These are phyloP conservation scores for Mycalesis mineus DNA, from an alignment of 2,888 invertebrate genomes.

Conservation along the genomic window DNA sequence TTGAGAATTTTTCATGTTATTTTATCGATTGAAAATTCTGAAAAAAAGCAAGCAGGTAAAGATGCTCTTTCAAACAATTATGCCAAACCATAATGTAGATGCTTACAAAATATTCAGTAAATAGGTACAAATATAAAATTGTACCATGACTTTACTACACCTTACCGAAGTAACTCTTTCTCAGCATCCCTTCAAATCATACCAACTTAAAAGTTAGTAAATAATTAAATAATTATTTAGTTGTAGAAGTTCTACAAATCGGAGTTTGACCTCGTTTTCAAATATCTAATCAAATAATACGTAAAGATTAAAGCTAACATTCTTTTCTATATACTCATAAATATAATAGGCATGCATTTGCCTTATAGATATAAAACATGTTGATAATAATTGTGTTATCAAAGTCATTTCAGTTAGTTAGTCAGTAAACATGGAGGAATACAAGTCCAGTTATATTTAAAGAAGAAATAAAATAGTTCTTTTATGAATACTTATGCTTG, in stretches of 20 bases:
- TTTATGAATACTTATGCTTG: background rate
- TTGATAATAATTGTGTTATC: background rate
- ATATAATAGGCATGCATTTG: background rate
- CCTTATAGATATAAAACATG: background rate
- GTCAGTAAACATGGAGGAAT: background rate
- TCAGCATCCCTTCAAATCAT: too few relatives aligned
- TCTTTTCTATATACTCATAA: background rate
- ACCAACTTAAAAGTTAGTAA: background rate
- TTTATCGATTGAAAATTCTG: too few relatives aligned
- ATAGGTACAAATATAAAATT: too few relatives aligned
- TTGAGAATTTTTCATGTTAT: too few relatives aligned
- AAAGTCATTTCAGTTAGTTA: background rate
- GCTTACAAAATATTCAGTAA: too few relatives aligned
- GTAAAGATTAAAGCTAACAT: background rate
- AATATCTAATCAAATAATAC: constrained; percentile 8
- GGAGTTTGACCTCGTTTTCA: constrained; percentile 1
- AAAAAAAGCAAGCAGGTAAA: too few relatives aligned
- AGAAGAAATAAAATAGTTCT: background rate
- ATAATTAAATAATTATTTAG: too few relatives aligned
- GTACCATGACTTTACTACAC: too few relatives aligned
- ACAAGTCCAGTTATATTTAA: background rate
- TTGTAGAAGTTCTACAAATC: background rate
- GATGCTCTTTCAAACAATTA: too few relatives aligned
- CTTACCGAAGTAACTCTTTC: too few relatives aligned
- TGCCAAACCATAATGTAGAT: too few relatives aligned